These are phyloP conservation scores for Oreochromis aureus DNA, from an alignment of 2,113 vertebrate genomes.

Conservation along the genomic window DNA sequence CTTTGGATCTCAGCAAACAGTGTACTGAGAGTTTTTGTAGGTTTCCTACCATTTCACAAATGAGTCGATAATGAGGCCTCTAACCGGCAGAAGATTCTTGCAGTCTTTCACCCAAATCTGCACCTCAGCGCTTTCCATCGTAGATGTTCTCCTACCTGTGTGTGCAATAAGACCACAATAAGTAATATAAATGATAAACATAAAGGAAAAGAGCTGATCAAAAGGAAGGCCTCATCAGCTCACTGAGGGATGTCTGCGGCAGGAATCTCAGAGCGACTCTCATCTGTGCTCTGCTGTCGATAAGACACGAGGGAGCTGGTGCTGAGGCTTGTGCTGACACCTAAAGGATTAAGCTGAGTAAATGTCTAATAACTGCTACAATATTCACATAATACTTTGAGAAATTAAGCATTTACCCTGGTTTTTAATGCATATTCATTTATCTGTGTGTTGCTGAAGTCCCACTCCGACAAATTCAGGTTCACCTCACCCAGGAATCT, in stretches of 20 bases:
- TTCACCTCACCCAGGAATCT: conserved; percentile 91
- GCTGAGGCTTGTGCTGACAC: conserved; percentile 29
- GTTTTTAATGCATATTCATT: conserved; percentile 83
- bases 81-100: conserved; percentile 77
- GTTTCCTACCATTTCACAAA: conserved; percentile 90
- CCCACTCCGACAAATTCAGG: conserved; percentile 83
- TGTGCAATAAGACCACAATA: neutral
- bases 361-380: neutral
- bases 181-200: neutral
- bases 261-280: conserved; percentile 86
- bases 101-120: conserved; percentile 97
- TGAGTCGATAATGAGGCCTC: conserved; percentile 79
- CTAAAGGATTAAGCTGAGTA: neutral
- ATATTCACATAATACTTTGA: neutral
- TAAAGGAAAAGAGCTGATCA: neutral
- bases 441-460: conserved; percentile 83
- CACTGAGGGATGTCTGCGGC: conserved; percentile 75
- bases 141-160: conserved; percentile 72
- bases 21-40: neutral
- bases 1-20: neutral
- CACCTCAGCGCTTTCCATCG: conserved; percentile 81
- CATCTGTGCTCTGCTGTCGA: conserved; percentile 80
- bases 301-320: conserved; percentile 46
- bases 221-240: neutral
- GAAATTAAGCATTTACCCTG: conserved; percentile 65